Conservation (phyloP, 1,140 invertebrate genomes). For the Phymastichus coffea region DNA sequence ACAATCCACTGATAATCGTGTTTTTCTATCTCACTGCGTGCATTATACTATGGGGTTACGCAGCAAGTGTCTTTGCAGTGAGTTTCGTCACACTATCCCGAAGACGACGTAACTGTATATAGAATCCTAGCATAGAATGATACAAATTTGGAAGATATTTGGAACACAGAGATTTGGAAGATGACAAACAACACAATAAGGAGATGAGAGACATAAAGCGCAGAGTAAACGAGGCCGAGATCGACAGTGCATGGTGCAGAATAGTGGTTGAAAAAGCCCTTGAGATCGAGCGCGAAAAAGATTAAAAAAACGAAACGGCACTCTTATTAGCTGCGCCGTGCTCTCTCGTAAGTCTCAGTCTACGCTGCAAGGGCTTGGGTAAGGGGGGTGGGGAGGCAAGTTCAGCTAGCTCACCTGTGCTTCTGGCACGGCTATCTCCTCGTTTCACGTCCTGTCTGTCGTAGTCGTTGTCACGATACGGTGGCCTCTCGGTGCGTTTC, state of each 20-base stretch:
- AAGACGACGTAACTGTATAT: no score
- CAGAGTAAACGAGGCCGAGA: not conserved
- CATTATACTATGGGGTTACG: no score
- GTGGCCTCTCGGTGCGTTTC: constrained; percentile 49
- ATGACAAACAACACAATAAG: no score
- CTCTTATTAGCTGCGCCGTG: constrained; percentile 8
- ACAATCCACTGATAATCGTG: no score
- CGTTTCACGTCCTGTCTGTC: constrained; percentile 47
- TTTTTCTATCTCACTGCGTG: no score
- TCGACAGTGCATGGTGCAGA: constrained; percentile 47
- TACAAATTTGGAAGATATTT: no score
- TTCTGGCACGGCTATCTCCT: constrained; percentile 35
- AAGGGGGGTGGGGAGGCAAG: not conserved
- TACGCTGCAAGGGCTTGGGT: no score
- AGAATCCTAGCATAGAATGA: no score
- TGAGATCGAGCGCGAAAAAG: not conserved
- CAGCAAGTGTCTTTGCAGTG: no score
- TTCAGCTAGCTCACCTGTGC: no score
- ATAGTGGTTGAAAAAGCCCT: constrained; percentile 34
- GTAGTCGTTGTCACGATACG: constrained; percentile 37
- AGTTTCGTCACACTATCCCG: no score
- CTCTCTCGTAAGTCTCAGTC: constrained; percentile 9
- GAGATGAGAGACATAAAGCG: not conserved
- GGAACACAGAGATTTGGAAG: no score
- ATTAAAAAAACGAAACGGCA: not conserved